These are phyloP conservation scores for Falco punctatus DNA, from an alignment of 2,113 vertebrate genomes.

Conservation along the genomic window DNA sequence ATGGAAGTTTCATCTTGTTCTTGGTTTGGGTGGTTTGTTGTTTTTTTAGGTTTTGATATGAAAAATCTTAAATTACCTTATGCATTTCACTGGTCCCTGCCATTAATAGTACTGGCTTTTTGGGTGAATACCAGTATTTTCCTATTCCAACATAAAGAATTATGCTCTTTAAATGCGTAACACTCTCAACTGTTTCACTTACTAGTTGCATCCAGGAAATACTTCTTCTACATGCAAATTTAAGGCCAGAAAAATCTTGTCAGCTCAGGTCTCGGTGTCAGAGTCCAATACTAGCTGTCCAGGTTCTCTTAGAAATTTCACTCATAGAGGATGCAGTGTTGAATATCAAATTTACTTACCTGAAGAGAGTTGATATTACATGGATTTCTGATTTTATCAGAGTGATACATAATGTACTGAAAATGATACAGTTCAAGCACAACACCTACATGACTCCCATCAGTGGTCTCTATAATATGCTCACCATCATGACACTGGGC, in stretches of 20 bases:
- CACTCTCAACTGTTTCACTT: not conserved
- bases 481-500: accelerated
- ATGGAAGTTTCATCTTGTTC: not conserved
- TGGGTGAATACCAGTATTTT: not conserved
- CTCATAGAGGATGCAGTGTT: not conserved
- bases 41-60: not conserved
- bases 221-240: not conserved
- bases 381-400: not conserved
- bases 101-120: not conserved
- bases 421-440: not conserved
- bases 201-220: not conserved
- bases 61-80: not conserved
- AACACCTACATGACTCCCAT: not conserved
- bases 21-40: not conserved
- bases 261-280: not conserved
- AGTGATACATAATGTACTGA: not conserved
- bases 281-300: not conserved
- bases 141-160: not conserved
- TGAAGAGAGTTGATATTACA: not conserved
- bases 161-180: not conserved
- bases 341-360: not conserved
- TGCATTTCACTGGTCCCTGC: not conserved
- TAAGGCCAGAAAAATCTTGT: not conserved
- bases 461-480: not conserved
- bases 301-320: not conserved